Evolutionary conservation across 2,113 vertebrate species (phyloP).

Genomic region (Rhadina sibilatrix): DNA sequence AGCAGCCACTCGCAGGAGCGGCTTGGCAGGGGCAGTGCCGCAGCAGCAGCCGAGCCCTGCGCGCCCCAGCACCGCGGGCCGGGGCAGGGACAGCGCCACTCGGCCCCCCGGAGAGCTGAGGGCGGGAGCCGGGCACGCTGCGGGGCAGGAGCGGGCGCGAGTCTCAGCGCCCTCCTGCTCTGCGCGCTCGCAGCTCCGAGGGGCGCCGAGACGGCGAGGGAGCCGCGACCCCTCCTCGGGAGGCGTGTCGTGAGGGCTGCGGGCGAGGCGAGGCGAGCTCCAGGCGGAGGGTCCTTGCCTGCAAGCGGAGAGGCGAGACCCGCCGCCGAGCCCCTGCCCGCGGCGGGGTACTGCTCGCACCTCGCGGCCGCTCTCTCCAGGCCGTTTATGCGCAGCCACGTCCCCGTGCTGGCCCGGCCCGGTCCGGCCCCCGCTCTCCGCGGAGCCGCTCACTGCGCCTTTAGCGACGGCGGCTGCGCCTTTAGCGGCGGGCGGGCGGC

Average conservation of each 20-base stretch:
- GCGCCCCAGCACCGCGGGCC: neutral
- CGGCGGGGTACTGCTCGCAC: neutral
- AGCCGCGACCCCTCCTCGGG: neutral
- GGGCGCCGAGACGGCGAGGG: neutral
- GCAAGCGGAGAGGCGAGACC: no score
- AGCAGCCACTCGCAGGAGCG: neutral
- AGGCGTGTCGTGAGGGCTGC: neutral
- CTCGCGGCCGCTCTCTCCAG: neutral
- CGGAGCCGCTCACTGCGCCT: neutral
- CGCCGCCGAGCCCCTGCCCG: neutral
- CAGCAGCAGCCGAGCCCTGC: neutral
- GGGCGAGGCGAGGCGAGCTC: neutral
- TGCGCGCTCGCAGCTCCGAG: neutral
- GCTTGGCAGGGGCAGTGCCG: neutral
- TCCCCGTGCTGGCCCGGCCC: neutral
- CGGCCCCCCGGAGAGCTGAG: neutral
- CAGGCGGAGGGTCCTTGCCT: no score
- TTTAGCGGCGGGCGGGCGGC: neutral
- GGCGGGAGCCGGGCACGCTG: neutral
- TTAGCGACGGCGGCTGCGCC: slow-evolving; percentile 20
- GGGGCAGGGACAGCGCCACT: fast-evolving
- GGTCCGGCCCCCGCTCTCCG: neutral
- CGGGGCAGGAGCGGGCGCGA: neutral
- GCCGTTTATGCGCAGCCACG: neutral
- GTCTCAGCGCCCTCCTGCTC: neutral